Percentiles rank a stretch among this genome's conserved stretches.
phyloP scores from a whole-genome alignment of 2,797 vertebrate species.

The Oryzias sinensis region DNA sequence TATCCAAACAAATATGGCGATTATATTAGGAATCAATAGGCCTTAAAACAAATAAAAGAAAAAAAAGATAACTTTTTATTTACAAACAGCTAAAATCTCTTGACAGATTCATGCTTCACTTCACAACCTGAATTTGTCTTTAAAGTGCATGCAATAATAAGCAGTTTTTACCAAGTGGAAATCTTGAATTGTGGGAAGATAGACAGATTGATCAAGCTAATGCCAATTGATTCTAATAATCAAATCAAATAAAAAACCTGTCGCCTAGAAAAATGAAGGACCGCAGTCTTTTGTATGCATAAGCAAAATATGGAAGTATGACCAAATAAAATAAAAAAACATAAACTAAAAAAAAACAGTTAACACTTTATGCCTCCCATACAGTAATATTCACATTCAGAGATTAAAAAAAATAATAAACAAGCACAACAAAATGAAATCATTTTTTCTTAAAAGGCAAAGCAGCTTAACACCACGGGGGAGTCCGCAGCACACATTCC shows the following conservation, averaged over 20 bases:
- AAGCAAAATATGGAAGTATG: conserved; percentile 93
- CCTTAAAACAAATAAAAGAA: conserved; percentile 48
- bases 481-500: conserved; percentile 84
- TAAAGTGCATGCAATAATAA: conserved; percentile 99
- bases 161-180: conserved; percentile 86
- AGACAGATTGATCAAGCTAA: conserved; percentile 90
- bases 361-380: conserved; percentile 86
- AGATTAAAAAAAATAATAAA: conserved; percentile 79
- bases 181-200: conserved; percentile 91
- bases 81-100: conserved; percentile 99
- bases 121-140: conserved; percentile 96
- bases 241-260: conserved; percentile 72
- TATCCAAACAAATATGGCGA: conserved; percentile 76
- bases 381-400: conserved; percentile 89
- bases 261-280: conserved; percentile 76
- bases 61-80: conserved; percentile 91
- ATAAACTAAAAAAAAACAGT: conserved; percentile 83
- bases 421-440: conserved; percentile 83
- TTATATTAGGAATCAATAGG: conserved; percentile 74
- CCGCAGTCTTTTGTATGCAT: conserved; percentile 88
- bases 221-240: conserved; percentile 74
- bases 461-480: conserved; percentile 92
- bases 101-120: conserved; percentile 97
- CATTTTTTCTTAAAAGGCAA: conserved; percentile 80
- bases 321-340: conserved; percentile 80